These are phyloP conservation scores for Dichetophora obliterata DNA, from an alignment of 2,888 invertebrate genomes.

Conservation along the genomic window DNA sequence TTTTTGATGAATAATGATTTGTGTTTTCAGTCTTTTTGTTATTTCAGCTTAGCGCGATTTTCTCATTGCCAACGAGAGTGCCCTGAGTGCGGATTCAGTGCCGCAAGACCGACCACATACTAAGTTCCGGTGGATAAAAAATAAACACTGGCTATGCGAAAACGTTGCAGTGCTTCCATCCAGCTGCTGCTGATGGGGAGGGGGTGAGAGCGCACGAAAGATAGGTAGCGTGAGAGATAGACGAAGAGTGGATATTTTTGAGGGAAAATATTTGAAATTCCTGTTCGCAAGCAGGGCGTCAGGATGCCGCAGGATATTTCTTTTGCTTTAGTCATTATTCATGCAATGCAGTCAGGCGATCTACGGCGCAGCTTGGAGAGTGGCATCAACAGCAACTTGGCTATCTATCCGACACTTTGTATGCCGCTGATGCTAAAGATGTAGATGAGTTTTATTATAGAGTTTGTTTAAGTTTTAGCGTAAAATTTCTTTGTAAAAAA, in stretches of 20 bases:
- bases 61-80: background rate
- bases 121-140: constrained; percentile 44
- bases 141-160: background rate
- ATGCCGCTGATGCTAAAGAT: too few relatives aligned
- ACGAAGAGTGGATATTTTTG: background rate
- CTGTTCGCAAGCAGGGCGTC: constrained; percentile 1
- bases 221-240: background rate
- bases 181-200: background rate
- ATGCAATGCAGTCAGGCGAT: background rate
- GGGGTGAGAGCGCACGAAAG: background rate
- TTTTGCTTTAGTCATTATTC: constrained; percentile 17
- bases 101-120: constrained; percentile 42
- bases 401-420: too few relatives aligned
- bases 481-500: too few relatives aligned
- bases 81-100: background rate
- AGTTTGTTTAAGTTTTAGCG: too few relatives aligned
- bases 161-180: background rate
- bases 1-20: too few relatives aligned
- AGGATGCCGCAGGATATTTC: constrained; percentile 21
- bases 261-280: too few relatives aligned
- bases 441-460: too few relatives aligned
- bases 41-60: constrained; percentile 1
- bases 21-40: background rate
- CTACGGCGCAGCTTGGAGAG: too few relatives aligned
- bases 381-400: too few relatives aligned